Percentiles rank a stretch among this genome's conserved stretches.
Evolutionary conservation across 1,140 invertebrate genomes (phyloP).

Genomic region (Armadillidium nasatum): DNA sequence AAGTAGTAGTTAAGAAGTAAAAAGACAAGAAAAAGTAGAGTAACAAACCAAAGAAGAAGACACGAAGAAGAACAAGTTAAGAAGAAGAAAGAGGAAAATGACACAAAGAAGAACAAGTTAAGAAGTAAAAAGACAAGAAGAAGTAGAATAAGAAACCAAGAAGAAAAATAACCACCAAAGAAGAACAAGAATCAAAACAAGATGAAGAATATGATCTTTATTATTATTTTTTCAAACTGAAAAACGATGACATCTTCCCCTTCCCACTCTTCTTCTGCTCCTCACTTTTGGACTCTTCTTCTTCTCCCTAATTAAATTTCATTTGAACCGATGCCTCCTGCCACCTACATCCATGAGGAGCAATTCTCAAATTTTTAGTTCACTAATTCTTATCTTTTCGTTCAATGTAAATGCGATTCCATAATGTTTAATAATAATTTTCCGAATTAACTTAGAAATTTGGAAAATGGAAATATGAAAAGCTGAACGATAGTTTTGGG

Average conservation of each 20-base stretch:
- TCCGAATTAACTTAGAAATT: neutral
- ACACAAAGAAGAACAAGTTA: no score
- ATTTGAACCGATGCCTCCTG: neutral
- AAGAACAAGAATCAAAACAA: no score
- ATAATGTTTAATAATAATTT: neutral
- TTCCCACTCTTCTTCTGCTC: neutral
- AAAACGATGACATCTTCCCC: neutral
- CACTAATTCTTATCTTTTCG: neutral
- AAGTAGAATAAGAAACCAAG: no score
- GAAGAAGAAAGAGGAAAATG: no score
- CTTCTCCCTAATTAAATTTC: slow-evolving; percentile 12
- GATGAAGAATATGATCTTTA: no score
- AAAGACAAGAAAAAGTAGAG: no score
- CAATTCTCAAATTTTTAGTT: neutral
- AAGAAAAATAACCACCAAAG: no score
- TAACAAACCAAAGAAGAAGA: no score
- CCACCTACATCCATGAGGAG: slow-evolving; percentile 5
- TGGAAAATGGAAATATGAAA: neutral
- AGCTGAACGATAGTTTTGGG: neutral
- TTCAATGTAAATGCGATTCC: neutral
- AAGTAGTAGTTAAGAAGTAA: no score
- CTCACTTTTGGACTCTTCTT: neutral
- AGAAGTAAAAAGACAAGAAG: no score
- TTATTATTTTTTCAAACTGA: no score
- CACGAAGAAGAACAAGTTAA: no score